phyloP scores from a whole-genome alignment of 1,140 invertebrate species.

The Drosophila lacteicornis region DNA sequence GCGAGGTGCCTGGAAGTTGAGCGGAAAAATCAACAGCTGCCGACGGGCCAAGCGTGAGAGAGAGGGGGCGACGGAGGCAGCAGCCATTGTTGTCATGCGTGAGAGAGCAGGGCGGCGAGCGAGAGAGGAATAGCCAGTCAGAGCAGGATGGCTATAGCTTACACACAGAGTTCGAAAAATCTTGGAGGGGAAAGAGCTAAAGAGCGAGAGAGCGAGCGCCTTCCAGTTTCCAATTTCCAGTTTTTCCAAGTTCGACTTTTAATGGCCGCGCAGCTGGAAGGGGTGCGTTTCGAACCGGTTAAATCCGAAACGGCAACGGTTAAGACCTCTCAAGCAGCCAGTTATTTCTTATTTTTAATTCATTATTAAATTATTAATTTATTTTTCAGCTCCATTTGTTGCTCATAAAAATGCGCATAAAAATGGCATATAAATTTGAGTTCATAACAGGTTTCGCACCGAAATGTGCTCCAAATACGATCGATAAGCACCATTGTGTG shows the following conservation, averaged over 20 bases:
- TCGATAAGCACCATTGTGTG: conserved; percentile 35
- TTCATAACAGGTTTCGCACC: conserved; percentile 57
- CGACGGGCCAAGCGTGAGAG: conserved; percentile 36
- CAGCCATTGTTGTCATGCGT: conserved; percentile 73
- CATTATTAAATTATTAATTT: conserved; percentile 61
- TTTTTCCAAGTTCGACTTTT: conserved; percentile 60
- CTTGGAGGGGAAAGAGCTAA: conserved; percentile 38
- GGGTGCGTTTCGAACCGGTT: conserved; percentile 60
- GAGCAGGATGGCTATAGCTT: conserved; percentile 35
- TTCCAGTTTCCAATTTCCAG: conserved; percentile 57
- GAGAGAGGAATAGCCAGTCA: background rate
- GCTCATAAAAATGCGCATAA: conserved; percentile 73
- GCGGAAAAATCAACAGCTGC: conserved; percentile 79
- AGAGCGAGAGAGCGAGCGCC: background rate
- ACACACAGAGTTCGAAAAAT: conserved; percentile 59
- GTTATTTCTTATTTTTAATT: conserved; percentile 25
- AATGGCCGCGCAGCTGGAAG: conserved; percentile 67
- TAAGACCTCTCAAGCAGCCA: conserved; percentile 11
- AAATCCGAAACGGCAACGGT: conserved; percentile 37
- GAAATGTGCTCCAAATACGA: conserved; percentile 53
- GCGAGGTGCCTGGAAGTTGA: conserved; percentile 29
- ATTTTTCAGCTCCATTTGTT: conserved; percentile 37
- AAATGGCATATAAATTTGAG: conserved; percentile 65
- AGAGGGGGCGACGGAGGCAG: conserved; percentile 15
- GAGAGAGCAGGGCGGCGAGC: conserved; percentile 29